Percentiles rank a stretch among this genome's conserved stretches.
phyloP scores from a whole-genome alignment of 2,113 vertebrate genomes.

The Arothron firmamentum region DNA sequence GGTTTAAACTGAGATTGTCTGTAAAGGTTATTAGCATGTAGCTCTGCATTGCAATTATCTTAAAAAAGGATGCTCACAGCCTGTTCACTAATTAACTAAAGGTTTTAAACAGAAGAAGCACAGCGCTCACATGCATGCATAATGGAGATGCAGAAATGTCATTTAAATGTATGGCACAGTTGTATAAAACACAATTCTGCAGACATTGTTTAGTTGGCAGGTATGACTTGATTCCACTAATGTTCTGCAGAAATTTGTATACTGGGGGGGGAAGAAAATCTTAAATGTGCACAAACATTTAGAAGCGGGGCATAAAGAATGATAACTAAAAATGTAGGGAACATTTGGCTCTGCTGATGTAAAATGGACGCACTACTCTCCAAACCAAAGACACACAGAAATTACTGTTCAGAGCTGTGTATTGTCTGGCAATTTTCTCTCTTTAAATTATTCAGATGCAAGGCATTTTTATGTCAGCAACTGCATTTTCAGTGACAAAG shows the following conservation, averaged over 20 bases:
- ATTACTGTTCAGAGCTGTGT: conserved; percentile 58
- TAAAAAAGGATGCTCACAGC: not conserved
- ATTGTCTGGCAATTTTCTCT: conserved; percentile 87
- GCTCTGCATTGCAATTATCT: not conserved
- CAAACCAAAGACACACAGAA: conserved; percentile 59
- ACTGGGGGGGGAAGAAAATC: conserved; percentile 47
- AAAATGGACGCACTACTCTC: conserved; percentile 54
- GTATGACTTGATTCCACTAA: conserved; percentile 14
- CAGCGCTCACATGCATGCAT: not conserved
- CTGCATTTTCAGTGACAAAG: conserved; percentile 81
- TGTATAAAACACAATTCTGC: not conserved
- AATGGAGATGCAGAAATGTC: not conserved
- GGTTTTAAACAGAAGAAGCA: not conserved
- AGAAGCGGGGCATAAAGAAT: conserved; percentile 42
- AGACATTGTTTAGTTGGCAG: not conserved
- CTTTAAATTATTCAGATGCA: conserved; percentile 88
- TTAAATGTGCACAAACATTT: conserved; percentile 72
- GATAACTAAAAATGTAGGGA: conserved; percentile 30
- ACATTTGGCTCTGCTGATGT: conserved; percentile 41
- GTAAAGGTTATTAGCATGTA: no score
- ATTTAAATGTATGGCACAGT: not conserved
- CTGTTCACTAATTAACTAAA: not conserved
- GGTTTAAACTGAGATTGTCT: no score
- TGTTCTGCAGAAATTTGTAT: conserved; percentile 5
- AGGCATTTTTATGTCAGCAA: conserved; percentile 82